phyloP scores from a whole-genome alignment of 2,888 invertebrate species.

The Drosophila mettleri region DNA sequence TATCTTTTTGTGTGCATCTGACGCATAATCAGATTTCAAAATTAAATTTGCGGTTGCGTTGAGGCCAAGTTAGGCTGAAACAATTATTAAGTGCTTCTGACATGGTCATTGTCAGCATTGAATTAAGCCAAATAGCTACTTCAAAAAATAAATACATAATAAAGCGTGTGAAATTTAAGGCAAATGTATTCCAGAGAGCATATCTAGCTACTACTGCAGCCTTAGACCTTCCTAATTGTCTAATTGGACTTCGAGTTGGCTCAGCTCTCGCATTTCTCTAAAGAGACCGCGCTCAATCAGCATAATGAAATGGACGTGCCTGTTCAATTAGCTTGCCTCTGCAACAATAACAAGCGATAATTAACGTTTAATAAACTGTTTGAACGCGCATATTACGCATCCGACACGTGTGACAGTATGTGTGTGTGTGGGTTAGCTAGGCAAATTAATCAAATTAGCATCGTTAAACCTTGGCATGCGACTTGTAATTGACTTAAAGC shows the following conservation, averaged over 20 bases:
- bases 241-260: slow-evolving; percentile 6
- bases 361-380: slow-evolving; percentile 76
- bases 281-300: slow-evolving; percentile 53
- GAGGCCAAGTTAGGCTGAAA: slow-evolving; percentile 18
- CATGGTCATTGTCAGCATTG: slow-evolving; percentile 16
- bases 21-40: slow-evolving; percentile 78
- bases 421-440: slow-evolving; percentile 17
- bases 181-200: not conserved
- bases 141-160: not conserved
- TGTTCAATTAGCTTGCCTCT: slow-evolving; percentile 64
- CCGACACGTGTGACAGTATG: slow-evolving; percentile 55
- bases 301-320: slow-evolving; percentile 67
- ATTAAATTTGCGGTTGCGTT: slow-evolving; percentile 58
- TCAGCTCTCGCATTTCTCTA: slow-evolving; percentile 8
- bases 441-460: slow-evolving; percentile 77
- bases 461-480: slow-evolving; percentile 56
- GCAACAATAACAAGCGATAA: slow-evolving; percentile 70
- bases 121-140: slow-evolving; percentile 2
- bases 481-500: slow-evolving; percentile 50
- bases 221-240: not conserved
- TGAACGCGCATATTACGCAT: slow-evolving; percentile 44
- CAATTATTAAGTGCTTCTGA: slow-evolving; percentile 39
- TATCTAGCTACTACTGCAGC: not conserved
- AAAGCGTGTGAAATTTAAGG: not conserved
- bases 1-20: slow-evolving; percentile 33